Evolutionary conservation across 2,797 vertebrate genomes (phyloP).

Genomic region (Acrocephalus scirpaceus): DNA sequence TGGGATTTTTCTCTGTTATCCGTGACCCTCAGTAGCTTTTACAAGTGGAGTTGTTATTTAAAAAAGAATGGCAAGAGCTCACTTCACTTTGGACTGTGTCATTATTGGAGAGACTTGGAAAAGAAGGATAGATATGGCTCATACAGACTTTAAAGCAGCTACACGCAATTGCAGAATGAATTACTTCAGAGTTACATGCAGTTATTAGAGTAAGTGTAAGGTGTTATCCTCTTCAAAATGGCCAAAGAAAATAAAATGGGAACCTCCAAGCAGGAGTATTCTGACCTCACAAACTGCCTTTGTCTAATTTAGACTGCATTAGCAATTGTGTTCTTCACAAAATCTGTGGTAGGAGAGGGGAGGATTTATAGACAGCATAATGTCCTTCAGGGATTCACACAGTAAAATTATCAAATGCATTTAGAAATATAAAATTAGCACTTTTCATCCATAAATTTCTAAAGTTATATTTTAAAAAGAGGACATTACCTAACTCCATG

Average conservation of each 20-base stretch:
- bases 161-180: slow-evolving; percentile 12
- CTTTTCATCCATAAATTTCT: slow-evolving; percentile 54
- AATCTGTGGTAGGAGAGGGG: not conserved
- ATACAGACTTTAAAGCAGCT: not conserved
- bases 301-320: slow-evolving; percentile 45
- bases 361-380: slow-evolving; percentile 42
- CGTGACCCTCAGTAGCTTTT: not conserved
- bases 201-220: slow-evolving; percentile 31
- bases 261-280: not conserved
- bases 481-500: slow-evolving; percentile 31
- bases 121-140: not conserved
- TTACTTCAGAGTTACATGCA: not conserved
- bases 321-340: slow-evolving; percentile 29
- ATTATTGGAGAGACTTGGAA: not conserved
- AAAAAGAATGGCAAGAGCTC: not conserved
- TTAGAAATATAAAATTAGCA: slow-evolving; percentile 55
- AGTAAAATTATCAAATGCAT: slow-evolving; percentile 47
- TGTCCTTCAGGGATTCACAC: slow-evolving; percentile 26
- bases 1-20: not conserved
- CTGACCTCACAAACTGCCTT: slow-evolving; percentile 41
- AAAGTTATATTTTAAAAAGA: slow-evolving; percentile 36
- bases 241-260: slow-evolving; percentile 44
- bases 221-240: slow-evolving; percentile 13
- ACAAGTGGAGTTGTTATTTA: not conserved
- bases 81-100: not conserved